These are phyloP conservation scores for Drosophila hamatofila DNA, from an alignment of 2,888 invertebrate genomes.

Conservation along the genomic window DNA sequence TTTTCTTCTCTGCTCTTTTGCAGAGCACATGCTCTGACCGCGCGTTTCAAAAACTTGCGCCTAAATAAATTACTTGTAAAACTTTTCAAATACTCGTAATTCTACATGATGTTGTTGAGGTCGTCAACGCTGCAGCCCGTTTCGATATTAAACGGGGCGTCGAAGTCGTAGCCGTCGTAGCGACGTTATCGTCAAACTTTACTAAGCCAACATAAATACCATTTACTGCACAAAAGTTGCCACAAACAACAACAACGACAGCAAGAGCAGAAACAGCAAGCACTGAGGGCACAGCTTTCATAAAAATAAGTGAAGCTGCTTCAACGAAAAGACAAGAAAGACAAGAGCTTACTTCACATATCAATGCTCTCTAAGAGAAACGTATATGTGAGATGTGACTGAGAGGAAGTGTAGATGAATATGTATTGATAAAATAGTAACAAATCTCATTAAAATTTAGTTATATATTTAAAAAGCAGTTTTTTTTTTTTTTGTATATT, in stretches of 20 bases:
- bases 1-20: slow-evolving; percentile 16
- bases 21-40: slow-evolving; percentile 49
- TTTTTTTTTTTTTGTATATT: no score
- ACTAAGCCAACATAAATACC: slow-evolving; percentile 80
- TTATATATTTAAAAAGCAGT: no score
- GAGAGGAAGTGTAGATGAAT: background rate
- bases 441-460: no score
- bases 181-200: slow-evolving; percentile 75
- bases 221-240: slow-evolving; percentile 79
- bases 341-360: background rate
- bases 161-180: slow-evolving; percentile 7
- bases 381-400: no score
- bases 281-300: slow-evolving; percentile 45
- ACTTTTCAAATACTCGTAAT: slow-evolving; percentile 81
- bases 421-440: fast-evolving
- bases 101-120: slow-evolving; percentile 81
- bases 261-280: slow-evolving; percentile 38
- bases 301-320: slow-evolving; percentile 65
- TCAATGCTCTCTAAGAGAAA: slow-evolving; percentile 25
- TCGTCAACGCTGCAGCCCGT: slow-evolving; percentile 67
- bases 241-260: slow-evolving; percentile 47
- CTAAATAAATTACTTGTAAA: slow-evolving; percentile 81
- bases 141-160: slow-evolving; percentile 50
- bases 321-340: slow-evolving; percentile 13
- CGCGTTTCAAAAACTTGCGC: slow-evolving; percentile 73